Evolutionary conservation across 2,797 vertebrate species (phyloP), one percentile per base, ranked within the genome.

Genomic region (Myiothlypis chrysogaster): DNA sequence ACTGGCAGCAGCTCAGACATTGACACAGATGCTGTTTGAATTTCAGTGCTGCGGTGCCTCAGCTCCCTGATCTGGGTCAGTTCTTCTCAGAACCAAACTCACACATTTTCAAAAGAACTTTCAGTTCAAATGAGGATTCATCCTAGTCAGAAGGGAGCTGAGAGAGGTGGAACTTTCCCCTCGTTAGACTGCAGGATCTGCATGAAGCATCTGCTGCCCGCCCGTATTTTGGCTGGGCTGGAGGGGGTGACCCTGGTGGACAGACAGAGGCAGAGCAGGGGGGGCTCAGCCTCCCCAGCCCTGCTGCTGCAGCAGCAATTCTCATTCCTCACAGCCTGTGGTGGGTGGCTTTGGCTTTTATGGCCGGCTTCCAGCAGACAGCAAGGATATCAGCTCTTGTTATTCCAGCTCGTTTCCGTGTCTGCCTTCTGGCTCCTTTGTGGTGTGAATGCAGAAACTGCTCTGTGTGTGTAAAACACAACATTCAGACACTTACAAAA

Each of bases 21-120:
- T 1, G 0, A 11, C 9, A 63, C 4, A 55, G 41, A 25, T 3
- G 4, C 34, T 28, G 1, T 24, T 66, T 37, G 32, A 30, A 43
- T 22, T 61, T 49, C 18, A 56, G 1, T 4, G 34, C 65, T 75
- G 59, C 34, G 7, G 12, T 5, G 11, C 50, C 73, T 53, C 35
- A n/a, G 46, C 50, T 79, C 59, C 69, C 39, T 3, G 3, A 39
- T 16, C 37, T 59, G 87, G 32, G 6, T 50, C 89, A 25, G 16
- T 20, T 9, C 39, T 57, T 22, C 43, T 50, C 43, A 65, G 59
- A 83, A 32, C 34, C 43, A 65, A 27, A 17, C 24, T 56, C 50
- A 55, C 21, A 60, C 16, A 3, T 4, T 5, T 50, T 37, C 59
- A 57, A 23, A 69, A 21, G 35, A 61, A 8, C 34, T 49, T 61